Evolutionary conservation across 2,113 vertebrate genomes (phyloP).

Genomic region (Halichoeres trimaculatus): DNA sequence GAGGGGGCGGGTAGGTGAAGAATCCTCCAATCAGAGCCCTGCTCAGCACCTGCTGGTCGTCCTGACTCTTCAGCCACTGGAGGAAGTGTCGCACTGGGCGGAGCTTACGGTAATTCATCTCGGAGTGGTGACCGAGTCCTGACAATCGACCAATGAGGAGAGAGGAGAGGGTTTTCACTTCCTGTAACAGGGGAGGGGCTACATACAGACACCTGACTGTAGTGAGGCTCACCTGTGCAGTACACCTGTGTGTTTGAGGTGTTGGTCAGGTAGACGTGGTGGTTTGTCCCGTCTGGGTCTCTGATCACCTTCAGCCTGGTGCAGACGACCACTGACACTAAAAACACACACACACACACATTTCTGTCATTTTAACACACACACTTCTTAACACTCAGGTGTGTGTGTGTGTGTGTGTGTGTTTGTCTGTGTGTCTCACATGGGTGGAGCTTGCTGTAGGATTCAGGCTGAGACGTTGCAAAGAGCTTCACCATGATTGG

Average conservation of each 20-base stretch:
- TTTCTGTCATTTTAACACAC: constrained; percentile 1
- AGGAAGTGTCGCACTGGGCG: constrained; percentile 71
- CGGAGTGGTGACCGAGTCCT: constrained; percentile 71
- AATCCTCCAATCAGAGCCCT: constrained; percentile 79
- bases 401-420: constrained; percentile 3
- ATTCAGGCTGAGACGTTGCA: constrained; percentile 83
- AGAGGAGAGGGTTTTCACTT: not conserved
- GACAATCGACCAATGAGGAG: constrained; percentile 18
- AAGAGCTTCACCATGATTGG: constrained; percentile 83
- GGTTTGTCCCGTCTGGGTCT: not conserved
- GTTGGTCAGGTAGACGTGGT: constrained; percentile 73
- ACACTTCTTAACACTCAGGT: not conserved
- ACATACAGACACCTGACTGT: no score
- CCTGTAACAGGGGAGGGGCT: no score
- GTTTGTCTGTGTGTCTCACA: constrained; percentile 59
- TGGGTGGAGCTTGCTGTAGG: constrained; percentile 74
- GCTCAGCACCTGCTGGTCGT: constrained; percentile 70
- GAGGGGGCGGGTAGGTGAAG: constrained; percentile 78
- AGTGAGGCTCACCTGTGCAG: constrained; percentile 64
- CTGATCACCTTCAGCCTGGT: constrained; percentile 70
- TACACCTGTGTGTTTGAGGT: constrained; percentile 70
- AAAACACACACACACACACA: constrained; percentile 48
- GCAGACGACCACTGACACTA: constrained; percentile 80
- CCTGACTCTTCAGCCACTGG: constrained; percentile 75
- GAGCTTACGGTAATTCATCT: constrained; percentile 77